Percentiles rank a stretch among this genome's conserved stretches.
These are phyloP conservation scores for Neosalanx taihuensis DNA, from an alignment of 2,797 vertebrate species.

Conservation along the genomic window DNA sequence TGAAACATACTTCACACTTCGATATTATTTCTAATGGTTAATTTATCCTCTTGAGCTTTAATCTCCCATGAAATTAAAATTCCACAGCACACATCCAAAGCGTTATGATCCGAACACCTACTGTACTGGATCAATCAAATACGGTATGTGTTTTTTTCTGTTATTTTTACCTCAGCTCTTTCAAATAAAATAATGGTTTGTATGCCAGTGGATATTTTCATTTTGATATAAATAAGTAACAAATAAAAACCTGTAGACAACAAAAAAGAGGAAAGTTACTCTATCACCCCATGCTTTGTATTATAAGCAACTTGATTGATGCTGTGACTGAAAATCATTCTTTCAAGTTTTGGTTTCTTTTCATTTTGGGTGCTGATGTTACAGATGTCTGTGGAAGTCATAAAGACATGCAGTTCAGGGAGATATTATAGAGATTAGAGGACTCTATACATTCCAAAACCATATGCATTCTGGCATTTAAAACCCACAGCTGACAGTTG, in stretches of 20 bases:
- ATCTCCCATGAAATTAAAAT: constrained; percentile 29
- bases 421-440: constrained; percentile 53
- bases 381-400: constrained; percentile 62
- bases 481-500: constrained; percentile 41
- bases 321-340: constrained; percentile 38
- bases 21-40: not conserved
- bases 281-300: not conserved
- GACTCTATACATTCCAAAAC: constrained; percentile 50
- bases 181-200: constrained; percentile 53
- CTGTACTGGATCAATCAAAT: constrained; percentile 6
- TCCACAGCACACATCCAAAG: constrained; percentile 27
- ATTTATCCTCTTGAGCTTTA: constrained; percentile 29
- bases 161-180: constrained; percentile 34
- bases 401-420: constrained; percentile 53
- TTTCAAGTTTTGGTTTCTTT: constrained; percentile 39
- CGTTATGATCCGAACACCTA: constrained; percentile 2
- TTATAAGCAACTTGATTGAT: constrained; percentile 10
- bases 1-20: too few species aligned
- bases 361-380: constrained; percentile 48
- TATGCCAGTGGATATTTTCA: constrained; percentile 47
- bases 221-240: constrained; percentile 22
- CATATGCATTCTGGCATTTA: constrained; percentile 36
- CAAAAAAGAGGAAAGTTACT: constrained; percentile 29
- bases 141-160: not conserved
- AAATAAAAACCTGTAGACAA: not conserved